Conservation (phyloP, 2,888 invertebrate genomes). For the Hymenopus coronatus region DNA sequence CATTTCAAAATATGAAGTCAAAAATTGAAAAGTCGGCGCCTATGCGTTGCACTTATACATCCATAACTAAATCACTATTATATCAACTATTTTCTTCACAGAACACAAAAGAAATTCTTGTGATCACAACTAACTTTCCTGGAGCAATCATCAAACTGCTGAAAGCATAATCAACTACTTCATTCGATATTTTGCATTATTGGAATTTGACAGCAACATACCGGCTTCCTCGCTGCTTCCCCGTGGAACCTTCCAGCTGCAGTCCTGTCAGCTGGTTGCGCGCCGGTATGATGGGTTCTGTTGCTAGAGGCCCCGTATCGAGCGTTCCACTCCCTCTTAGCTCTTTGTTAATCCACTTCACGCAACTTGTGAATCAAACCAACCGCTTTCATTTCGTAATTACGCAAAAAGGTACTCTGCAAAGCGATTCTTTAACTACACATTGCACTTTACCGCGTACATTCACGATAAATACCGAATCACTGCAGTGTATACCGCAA, state of each 20-base stretch:
- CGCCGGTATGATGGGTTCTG: conserved; percentile 18
- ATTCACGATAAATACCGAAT: neutral
- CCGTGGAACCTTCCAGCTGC: conserved; percentile 19
- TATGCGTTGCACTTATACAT: neutral
- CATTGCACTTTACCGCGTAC: neutral
- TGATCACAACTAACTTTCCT: neutral
- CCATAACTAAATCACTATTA: neutral
- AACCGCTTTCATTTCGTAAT: neutral
- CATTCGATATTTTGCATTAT: neutral
- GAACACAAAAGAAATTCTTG: neutral
- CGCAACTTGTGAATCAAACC: neutral
- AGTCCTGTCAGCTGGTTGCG: conserved; percentile 27
- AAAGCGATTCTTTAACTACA: neutral
- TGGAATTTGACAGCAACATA: conserved; percentile 26
- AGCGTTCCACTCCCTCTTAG: conserved; percentile 19
- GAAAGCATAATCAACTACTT: neutral
- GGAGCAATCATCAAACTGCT: neutral
- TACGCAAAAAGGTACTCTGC: neutral
- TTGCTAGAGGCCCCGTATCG: conserved; percentile 29
- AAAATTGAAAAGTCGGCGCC: neutral
- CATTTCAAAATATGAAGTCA: neutral
- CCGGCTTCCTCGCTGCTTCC: conserved; percentile 19
- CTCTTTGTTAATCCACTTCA: conserved; percentile 16
- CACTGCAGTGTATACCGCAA: neutral
- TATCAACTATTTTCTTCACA: neutral